Conservation (phyloP, 2,113 vertebrate genomes). For the Melanocharis versteri region DNA sequence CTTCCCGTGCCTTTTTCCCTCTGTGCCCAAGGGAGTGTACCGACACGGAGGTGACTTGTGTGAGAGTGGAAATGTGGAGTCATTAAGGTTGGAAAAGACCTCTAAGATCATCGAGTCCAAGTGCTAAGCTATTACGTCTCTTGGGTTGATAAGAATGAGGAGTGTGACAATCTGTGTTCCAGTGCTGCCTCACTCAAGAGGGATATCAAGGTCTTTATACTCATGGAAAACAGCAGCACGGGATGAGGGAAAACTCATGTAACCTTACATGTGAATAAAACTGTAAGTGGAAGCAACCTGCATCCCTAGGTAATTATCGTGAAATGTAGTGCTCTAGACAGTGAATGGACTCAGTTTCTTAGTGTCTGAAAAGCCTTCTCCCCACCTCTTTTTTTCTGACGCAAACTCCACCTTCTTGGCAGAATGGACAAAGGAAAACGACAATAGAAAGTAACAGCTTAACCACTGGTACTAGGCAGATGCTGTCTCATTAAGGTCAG, state of each 20-base stretch:
- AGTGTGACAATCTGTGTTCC: not conserved
- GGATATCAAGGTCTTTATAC: not conserved
- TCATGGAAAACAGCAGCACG: not conserved
- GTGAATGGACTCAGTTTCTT: not conserved
- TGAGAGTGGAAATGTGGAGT: not conserved
- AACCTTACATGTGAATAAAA: not conserved
- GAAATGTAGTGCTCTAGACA: constrained; percentile 4
- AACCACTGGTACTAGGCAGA: not conserved
- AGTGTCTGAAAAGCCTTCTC: not conserved
- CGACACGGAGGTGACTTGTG: not conserved
- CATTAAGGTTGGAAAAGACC: not conserved
- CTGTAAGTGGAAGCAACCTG: not conserved
- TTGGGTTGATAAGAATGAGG: not conserved
- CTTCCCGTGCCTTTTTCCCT: rapidly evolving
- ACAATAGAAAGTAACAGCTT: not conserved
- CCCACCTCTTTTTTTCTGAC: not conserved
- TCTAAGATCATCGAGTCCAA: not conserved
- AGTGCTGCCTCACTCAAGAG: not conserved
- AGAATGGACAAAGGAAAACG: not conserved
- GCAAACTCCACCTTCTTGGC: not conserved
- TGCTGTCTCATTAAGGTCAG: not conserved
- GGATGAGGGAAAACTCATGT: not conserved
- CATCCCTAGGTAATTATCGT: not conserved
- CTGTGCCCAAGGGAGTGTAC: not conserved
- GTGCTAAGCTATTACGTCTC: not conserved